Conservation (phyloP, 2,797 vertebrate species). For the Dromococcyx pavoninus region DNA sequence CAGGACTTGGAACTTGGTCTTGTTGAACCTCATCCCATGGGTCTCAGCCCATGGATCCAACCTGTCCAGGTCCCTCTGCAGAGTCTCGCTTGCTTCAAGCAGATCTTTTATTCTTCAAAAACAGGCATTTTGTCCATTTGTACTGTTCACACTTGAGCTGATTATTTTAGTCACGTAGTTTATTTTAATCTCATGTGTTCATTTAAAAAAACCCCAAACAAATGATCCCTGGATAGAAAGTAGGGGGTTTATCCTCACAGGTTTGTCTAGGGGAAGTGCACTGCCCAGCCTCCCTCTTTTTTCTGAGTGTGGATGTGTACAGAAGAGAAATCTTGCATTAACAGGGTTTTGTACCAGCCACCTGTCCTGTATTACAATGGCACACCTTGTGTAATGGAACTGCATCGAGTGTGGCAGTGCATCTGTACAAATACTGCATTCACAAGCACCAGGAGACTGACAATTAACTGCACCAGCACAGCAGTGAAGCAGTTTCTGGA, state of each 20-base stretch:
- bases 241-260: fast-evolving
- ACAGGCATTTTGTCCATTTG: neutral
- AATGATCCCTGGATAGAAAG: neutral
- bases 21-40: too few species aligned
- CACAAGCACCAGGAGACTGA: neutral
- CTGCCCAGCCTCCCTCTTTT: neutral
- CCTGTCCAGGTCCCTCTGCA: too few species aligned
- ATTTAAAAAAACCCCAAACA: neutral
- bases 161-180: neutral
- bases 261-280: neutral
- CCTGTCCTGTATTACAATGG: neutral
- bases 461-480: neutral
- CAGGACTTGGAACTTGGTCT: too few species aligned
- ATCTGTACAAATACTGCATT: neutral
- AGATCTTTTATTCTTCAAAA: neutral
- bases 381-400: neutral
- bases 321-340: neutral
- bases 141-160: neutral
- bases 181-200: neutral
- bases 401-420: neutral
- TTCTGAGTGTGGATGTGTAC: neutral
- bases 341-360: neutral
- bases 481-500: neutral
- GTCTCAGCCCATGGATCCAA: too few species aligned
- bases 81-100: too few species aligned